These are phyloP conservation scores for Tor tambroides DNA, from an alignment of 2,113 vertebrate species.

Conservation along the genomic window DNA sequence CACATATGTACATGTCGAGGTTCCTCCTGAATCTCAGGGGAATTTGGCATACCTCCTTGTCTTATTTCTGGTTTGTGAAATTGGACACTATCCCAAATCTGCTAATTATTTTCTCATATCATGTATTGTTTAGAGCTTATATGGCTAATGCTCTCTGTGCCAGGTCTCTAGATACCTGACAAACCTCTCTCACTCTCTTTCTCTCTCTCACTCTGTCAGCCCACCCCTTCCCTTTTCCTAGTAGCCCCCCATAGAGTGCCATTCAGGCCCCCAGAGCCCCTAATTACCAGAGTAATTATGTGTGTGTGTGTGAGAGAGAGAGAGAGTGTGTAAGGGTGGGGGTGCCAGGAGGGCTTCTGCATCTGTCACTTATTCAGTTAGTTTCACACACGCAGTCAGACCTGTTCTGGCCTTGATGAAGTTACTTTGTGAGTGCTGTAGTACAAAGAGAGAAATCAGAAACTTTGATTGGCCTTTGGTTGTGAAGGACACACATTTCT, in stretches of 20 bases:
- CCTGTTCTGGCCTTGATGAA: constrained; percentile 32
- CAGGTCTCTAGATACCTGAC: constrained; percentile 76
- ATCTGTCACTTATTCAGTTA: constrained; percentile 81
- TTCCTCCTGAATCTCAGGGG: constrained; percentile 49
- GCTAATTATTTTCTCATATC: constrained; percentile 82
- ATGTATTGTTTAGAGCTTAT: constrained; percentile 78
- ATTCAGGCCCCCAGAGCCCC: constrained; percentile 79
- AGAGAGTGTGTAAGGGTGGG: background rate
- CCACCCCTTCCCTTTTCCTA: constrained; percentile 62
- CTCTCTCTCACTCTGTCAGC: constrained; percentile 51
- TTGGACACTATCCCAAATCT: constrained; percentile 75
- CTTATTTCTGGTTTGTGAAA: constrained; percentile 54
- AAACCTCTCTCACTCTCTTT: constrained; percentile 58
- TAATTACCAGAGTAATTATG: constrained; percentile 81
- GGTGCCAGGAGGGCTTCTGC: constrained; percentile 64
- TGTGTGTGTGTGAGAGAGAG: constrained; percentile 36
- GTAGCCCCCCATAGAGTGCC: constrained; percentile 68
- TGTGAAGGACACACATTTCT: background rate
- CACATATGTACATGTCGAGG: background rate
- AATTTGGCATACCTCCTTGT: constrained; percentile 43
- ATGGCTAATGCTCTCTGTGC: constrained; percentile 62
- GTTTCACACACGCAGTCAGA: constrained; percentile 66
- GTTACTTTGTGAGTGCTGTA: background rate
- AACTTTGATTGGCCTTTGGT: background rate
- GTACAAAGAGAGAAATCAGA: background rate